Percentiles rank a stretch among this genome's conserved stretches.
Conservation (phyloP, 2,888 invertebrate species). For the Drosophila vallismaia region DNA sequence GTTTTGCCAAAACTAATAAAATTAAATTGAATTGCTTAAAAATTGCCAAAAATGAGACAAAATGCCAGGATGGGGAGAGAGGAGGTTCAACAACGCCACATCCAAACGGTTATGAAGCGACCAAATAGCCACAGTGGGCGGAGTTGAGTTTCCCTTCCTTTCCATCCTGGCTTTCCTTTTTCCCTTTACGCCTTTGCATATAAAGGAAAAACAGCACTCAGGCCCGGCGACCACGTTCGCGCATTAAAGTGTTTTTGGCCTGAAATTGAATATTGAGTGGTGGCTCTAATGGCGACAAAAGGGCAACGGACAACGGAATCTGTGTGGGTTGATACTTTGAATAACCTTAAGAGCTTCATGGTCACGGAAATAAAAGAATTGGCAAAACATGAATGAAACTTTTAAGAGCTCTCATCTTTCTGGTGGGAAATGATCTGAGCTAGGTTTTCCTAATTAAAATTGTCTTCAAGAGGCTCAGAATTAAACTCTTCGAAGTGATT, state of each 20-base stretch:
- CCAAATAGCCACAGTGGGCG: conserved; percentile 41
- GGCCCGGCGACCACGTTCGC: conserved; percentile 63
- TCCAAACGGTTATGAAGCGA: conserved; percentile 62
- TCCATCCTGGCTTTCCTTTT: conserved; percentile 6
- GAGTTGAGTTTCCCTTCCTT: conserved; percentile 7
- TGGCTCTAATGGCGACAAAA: conserved; percentile 55
- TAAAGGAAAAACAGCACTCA: conserved; percentile 14
- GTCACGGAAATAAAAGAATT: conserved; percentile 5
- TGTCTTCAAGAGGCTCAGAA: conserved; percentile 32
- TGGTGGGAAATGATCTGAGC: background rate
- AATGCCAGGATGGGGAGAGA: conserved; percentile 50
- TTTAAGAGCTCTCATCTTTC: conserved; percentile 22
- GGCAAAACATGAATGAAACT: conserved; percentile 13
- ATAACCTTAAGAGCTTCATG: conserved; percentile 11
- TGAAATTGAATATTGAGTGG: conserved; percentile 76
- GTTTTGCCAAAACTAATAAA: conserved; percentile 80
- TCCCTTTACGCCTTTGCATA: conserved; percentile 12
- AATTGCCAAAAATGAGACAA: conserved; percentile 78
- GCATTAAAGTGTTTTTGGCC: conserved; percentile 70
- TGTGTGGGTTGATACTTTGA: conserved; percentile 12
- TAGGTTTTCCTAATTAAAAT: conserved; percentile 20
- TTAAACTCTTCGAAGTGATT: conserved; percentile 14
- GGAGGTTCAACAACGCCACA: conserved; percentile 47
- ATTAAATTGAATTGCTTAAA: conserved; percentile 80
- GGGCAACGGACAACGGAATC: conserved; percentile 25